These are phyloP conservation scores for Galerucella nymphaeae DNA, from an alignment of 2,888 invertebrate species.

Conservation along the genomic window DNA sequence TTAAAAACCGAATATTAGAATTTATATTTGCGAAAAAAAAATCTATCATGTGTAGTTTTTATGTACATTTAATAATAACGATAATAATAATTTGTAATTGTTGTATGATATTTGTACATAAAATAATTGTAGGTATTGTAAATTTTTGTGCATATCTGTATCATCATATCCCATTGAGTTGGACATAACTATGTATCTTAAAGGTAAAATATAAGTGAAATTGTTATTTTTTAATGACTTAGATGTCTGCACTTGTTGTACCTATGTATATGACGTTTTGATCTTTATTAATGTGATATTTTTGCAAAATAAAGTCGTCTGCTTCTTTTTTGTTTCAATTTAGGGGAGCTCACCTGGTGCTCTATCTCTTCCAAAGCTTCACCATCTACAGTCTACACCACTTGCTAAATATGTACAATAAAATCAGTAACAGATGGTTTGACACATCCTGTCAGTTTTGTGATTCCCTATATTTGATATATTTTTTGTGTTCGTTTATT, in stretches of 20 bases:
- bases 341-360: too few species aligned
- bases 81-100: constrained; percentile 24
- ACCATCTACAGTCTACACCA: too few species aligned
- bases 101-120: constrained; percentile 42
- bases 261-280: constrained; percentile 31
- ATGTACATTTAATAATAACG: background rate
- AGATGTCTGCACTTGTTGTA: constrained; percentile 50
- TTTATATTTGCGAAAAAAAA: background rate
- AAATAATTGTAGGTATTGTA: constrained; percentile 27
- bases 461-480: too few species aligned
- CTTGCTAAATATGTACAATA: too few species aligned
- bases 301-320: too few species aligned
- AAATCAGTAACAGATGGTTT: too few species aligned
- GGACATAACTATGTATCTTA: constrained; percentile 18
- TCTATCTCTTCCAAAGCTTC: too few species aligned
- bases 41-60: background rate
- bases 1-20: too few species aligned
- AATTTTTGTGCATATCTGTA: constrained; percentile 51
- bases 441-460: too few species aligned
- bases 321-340: too few species aligned
- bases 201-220: constrained; percentile 38
- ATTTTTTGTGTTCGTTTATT: too few species aligned
- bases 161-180: constrained; percentile 43
- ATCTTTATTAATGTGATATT: constrained; percentile 22
- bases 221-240: constrained; percentile 42